Base-by-base conservation (phyloP, 2,888 invertebrate species). In the Melolontha melolontha region DNA sequence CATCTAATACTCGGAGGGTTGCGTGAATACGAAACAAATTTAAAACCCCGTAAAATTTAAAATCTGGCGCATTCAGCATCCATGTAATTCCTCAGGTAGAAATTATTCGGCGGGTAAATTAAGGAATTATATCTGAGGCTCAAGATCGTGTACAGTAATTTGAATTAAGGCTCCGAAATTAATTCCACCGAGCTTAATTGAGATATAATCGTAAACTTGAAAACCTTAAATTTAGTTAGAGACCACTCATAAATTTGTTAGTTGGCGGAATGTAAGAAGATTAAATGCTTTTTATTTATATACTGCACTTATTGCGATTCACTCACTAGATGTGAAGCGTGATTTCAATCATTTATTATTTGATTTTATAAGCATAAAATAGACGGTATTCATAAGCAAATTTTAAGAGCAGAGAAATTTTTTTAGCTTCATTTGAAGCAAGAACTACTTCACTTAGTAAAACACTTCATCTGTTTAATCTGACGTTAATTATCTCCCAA, bases 221-320 rank as follows among this genome's bases (percentile, higher is more conserved):
- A 68, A 65, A 70, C 65, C 67, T 62, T 57, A 64, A 70, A 70
- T 70, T 68, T 67, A 70, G 70, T 68, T 70, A 68, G 59, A 54
- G 64, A 66, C 57, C 14, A 44, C 44, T 47, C 44, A 14, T 29
- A 42, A 59, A 59, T 16, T 59, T 59, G 22, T 59, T 22, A 47
- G 44, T 34, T 10, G 51, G 34, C 51, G 34, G 34, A 29, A 29
- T 52, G 51, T 52, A 29, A 29, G 51, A 7, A 52, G 51, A 52
- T 52, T 52, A 34, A 14, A 52, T 34, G 34, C 6, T 34, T 34
- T 34, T 34, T 34, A 34, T 34, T 34, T 34, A 34, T 34, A 34
- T 34, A 5, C 34, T 34, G 10, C 10, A 8, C 34, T 34, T 34
- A 34, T 34, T 6, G 10, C 34, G 34, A 5, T 34, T 34, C 34